Base-by-base conservation (phyloP, 2,888 invertebrate genomes). In the Scelioninae gen. 1 region DNA sequence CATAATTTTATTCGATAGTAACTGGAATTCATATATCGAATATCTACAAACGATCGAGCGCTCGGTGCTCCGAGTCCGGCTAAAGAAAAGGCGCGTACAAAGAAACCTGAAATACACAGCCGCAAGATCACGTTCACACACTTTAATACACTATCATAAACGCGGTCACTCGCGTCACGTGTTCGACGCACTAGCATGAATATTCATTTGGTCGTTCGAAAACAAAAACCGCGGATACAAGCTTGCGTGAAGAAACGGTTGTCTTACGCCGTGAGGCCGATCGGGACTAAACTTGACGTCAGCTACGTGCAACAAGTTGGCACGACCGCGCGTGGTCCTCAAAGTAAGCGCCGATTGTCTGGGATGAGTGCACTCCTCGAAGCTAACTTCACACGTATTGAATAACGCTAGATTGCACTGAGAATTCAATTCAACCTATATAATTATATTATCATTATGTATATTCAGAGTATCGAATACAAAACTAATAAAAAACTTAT, bases 281-380 rank as follows among this genome's bases (percentile, higher is more conserved):
- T 62, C 72, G 72, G 72, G 43, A 72, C 72, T 62, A 62, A 72
- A 55, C 63, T 63, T 74, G 74, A 74, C 74, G 63, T 74, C 69
- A 71, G 69, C 58, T 58, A 49, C 58, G 58, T 58, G 69, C 69
- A 69, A 71, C 69, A 71, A 71, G 69, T 71, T 71, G 69, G 58
- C 58, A 58, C 38, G 34, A 40, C 31, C 10, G 10, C 23, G 29
- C 51, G 51, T 38, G 58, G 63, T 15, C 47, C 47, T 58, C 43
- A 45, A 38, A 51, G 43, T 47, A 45, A 53, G 45, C 55, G 43
- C 29, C 51, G 55, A 32, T 58, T 58, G 62, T 31, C 62, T 29
- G 58, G 58, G n/a, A 40, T n/a, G 16, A 23, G 16, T n/a, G 34
- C 40, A n/a, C 63, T 38, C 51, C 65, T 38, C 65, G 66, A 5